Evolutionary conservation across 92 coral and sea anemone species (phyloP), one percentile per base, ranked within the genome.

Genomic region (Pocillopora meandrina): DNA sequence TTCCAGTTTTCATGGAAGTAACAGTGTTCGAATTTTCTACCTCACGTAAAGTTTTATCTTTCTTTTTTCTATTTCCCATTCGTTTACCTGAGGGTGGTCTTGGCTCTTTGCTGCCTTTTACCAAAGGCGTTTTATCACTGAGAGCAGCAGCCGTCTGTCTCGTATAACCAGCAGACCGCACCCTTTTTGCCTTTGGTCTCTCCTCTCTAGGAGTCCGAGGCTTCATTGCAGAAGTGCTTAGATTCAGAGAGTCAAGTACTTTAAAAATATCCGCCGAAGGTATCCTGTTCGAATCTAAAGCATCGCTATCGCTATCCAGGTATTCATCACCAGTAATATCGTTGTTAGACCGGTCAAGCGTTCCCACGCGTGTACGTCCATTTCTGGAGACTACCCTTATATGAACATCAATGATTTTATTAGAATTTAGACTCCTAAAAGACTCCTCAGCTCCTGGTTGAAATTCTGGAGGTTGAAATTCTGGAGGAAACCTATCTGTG

Each of bases 211-310:
- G 59, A 23, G 81, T 74, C 36, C 68, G 81, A 33, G 66, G 76
- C 61, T 80, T 67, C 72, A 82, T 16, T 14, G 80, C 90, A 2
- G 90, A 79, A 89, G 88, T 86, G 57, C 95, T 93, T 12, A 91
- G 86, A 75, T 84, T 91, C 12, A 93, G 77, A 62, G 72, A 79
- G 60, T 91, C 95, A 62, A 93, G 90, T 58, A 85, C 88, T 87
- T 77, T 78, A 82, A 81, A 87, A 64, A 93, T 89, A 18, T 86
- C 84, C 56, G 89, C 89, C 19, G 95, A 89, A 20, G 97, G 95
- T 26, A 93, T 87, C 72, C 95, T 84, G 82, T 93, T 90, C 18
- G 89, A 70, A 73, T 93, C 95, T 14, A 69, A 72, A 18, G 56
- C 86, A 56, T 91, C 95, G 61, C 56, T 18, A 42, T 84, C 95